These are phyloP conservation scores for Cynopterus brachyotis DNA, from an alignment of 2,113 vertebrate genomes.

Conservation along the genomic window DNA sequence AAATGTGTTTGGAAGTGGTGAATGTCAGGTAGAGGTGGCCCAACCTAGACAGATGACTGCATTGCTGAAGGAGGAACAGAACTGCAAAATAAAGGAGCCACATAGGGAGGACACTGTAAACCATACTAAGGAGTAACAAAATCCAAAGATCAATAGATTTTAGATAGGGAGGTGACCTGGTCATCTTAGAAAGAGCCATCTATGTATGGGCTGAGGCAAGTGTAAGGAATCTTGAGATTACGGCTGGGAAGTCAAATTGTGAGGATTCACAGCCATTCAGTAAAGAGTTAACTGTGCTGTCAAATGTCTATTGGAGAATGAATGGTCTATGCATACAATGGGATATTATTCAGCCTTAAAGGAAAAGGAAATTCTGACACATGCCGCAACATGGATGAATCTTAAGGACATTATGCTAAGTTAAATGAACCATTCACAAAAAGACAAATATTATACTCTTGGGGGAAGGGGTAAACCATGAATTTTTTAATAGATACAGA, in stretches of 20 bases:
- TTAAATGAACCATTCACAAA: not conserved
- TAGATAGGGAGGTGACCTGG: not conserved
- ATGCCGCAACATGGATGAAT: not conserved
- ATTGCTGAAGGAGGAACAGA: not conserved
- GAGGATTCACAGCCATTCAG: not conserved
- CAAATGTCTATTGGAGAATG: not conserved
- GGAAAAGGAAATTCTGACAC: not conserved
- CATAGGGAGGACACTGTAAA: not conserved
- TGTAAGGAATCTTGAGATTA: not conserved
- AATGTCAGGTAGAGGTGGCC: rapidly evolving
- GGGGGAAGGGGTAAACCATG: too few relatives aligned
- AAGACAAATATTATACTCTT: not conserved
- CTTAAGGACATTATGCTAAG: not conserved
- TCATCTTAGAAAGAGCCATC: not conserved
- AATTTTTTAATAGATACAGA: not conserved
- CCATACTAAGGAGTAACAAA: too few relatives aligned
- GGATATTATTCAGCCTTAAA: not conserved
- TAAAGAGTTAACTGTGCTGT: not conserved
- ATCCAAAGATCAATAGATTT: not conserved
- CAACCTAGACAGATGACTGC: not conserved
- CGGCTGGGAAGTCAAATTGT: not conserved
- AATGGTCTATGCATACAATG: not conserved
- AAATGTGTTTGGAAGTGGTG: not conserved
- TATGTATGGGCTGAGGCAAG: not conserved
- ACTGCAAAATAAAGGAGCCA: not conserved